A percentile compares a stretch with the other conserved stretches of the same genome.
phyloP scores from a whole-genome alignment of 1,140 invertebrate genomes.

The Theocolax elegans region DNA sequence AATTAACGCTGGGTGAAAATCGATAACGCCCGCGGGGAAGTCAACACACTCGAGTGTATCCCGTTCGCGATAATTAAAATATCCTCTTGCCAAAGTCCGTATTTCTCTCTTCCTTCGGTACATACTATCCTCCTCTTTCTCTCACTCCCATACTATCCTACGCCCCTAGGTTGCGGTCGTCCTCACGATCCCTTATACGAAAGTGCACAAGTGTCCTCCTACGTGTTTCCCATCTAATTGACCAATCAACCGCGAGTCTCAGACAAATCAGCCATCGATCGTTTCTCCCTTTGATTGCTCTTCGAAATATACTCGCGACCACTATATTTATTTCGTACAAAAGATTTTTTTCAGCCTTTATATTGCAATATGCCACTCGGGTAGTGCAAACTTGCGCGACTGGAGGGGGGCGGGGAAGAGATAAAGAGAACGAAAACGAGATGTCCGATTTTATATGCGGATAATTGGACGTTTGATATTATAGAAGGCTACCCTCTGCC shows the following conservation, averaged over 20 bases:
- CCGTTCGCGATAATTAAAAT: slow-evolving; percentile 65
- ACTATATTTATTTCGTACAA: too few relatives aligned
- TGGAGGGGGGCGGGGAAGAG: neutral
- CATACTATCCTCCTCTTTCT: neutral
- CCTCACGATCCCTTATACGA: slow-evolving; percentile 46
- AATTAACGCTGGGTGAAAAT: slow-evolving; percentile 61
- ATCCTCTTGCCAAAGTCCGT: slow-evolving; percentile 52
- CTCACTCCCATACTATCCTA: neutral
- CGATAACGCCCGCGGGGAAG: slow-evolving; percentile 51
- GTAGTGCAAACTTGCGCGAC: too few relatives aligned
- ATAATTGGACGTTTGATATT: slow-evolving; percentile 38
- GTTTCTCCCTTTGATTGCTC: slow-evolving; percentile 55
- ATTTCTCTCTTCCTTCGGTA: slow-evolving; percentile 41
- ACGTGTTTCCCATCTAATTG: slow-evolving; percentile 67
- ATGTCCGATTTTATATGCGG: slow-evolving; percentile 15
- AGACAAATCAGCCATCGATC: slow-evolving; percentile 64
- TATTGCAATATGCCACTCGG: too few relatives aligned
- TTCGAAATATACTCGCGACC: slow-evolving; percentile 20
- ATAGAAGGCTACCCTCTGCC: neutral
- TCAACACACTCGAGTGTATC: slow-evolving; percentile 47
- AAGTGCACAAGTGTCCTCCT: slow-evolving; percentile 50
- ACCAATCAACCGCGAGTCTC: slow-evolving; percentile 66
- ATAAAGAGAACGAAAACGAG: slow-evolving; percentile 12
- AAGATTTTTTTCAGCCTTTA: too few relatives aligned
- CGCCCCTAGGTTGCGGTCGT: slow-evolving; percentile 49